Evolutionary conservation across 2,113 vertebrate genomes (phyloP).

Genomic region (Sylvilagus bachmani): DNA sequence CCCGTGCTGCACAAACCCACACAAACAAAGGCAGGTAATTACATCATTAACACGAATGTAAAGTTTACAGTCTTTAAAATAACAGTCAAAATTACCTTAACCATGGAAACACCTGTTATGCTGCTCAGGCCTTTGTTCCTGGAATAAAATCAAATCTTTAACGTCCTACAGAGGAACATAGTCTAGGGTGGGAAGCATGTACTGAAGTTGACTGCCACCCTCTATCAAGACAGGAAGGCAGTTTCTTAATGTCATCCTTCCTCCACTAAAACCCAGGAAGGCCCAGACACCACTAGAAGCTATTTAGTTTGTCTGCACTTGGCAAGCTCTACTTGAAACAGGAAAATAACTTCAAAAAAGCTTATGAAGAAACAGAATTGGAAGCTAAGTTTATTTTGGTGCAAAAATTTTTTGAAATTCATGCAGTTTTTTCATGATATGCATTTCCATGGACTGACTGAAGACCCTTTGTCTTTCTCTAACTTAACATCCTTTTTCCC

Average conservation of each 20-base stretch:
- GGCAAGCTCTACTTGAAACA: background rate
- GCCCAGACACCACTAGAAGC: background rate
- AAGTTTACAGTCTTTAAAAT: background rate
- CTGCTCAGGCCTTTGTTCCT: background rate
- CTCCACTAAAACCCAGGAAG: background rate
- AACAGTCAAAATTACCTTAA: background rate
- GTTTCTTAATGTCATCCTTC: background rate
- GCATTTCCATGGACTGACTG: no score
- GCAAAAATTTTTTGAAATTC: no score
- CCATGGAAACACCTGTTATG: background rate
- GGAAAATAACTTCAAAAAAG: no score
- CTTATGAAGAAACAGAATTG: no score
- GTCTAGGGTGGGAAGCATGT: background rate
- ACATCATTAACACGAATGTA: background rate
- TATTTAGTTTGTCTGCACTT: background rate
- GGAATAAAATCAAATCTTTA: background rate
- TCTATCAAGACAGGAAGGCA: background rate
- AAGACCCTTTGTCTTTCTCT: background rate
- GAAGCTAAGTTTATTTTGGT: no score
- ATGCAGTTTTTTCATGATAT: no score
- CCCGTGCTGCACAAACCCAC: background rate
- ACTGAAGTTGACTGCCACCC: background rate
- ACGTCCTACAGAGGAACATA: background rate
- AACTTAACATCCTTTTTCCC: conserved; percentile 42
- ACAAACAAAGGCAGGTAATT: background rate